phyloP scores from a whole-genome alignment of 2,113 vertebrate genomes.

The Australoheros scitulus region DNA sequence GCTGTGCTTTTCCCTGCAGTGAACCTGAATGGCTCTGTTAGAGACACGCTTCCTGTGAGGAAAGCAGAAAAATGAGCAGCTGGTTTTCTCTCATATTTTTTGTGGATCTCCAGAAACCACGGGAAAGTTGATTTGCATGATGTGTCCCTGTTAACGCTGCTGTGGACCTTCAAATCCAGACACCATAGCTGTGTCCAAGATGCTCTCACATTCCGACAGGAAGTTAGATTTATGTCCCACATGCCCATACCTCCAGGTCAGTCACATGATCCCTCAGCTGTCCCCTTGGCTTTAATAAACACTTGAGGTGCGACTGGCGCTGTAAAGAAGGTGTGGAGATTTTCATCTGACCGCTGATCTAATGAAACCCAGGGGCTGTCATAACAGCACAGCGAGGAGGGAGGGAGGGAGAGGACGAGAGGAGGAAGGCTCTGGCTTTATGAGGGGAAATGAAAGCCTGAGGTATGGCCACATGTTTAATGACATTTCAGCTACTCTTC shows the following conservation, averaged over 20 bases:
- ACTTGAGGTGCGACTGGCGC: conserved; percentile 14
- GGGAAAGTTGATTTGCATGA: not conserved
- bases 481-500: conserved; percentile 55
- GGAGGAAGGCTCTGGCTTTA: conserved; percentile 43
- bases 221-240: not conserved
- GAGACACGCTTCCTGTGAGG: not conserved
- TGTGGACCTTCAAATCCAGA: not conserved
- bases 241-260: not conserved
- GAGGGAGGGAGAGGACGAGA: not conserved
- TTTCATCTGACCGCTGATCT: conserved; percentile 49
- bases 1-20: not conserved
- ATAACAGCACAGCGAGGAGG: conserved; percentile 21
- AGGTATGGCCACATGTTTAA: conserved; percentile 54
- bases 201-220: not conserved
- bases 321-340: conserved; percentile 45
- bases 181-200: not conserved
- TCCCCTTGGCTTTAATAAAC: conserved; percentile 47
- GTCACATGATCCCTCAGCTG: conserved; percentile 7
- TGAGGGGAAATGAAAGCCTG: conserved; percentile 54
- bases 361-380: conserved; percentile 67
- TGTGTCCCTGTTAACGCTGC: not conserved
- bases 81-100: not conserved
- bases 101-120: not conserved
- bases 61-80: not conserved
- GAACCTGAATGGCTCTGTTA: not conserved